Percentiles rank a stretch among this genome's conserved stretches.
Evolutionary conservation across 2,797 vertebrate genomes (phyloP).

Genomic region (Danio choprae): DNA sequence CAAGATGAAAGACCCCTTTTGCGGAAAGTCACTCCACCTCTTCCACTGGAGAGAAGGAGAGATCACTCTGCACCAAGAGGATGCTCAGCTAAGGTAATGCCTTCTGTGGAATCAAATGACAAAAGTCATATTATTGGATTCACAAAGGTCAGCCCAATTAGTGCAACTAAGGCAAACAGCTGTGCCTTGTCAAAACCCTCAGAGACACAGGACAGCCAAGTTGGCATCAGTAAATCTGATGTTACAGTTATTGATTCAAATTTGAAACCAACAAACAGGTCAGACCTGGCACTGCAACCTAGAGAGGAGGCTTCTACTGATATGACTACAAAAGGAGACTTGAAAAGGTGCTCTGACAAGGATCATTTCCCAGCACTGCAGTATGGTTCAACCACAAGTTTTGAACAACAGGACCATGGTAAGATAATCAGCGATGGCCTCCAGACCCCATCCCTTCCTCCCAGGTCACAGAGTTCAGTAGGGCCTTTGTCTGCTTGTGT

Average conservation of each 20-base stretch:
- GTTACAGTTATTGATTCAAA: slow-evolving; percentile 40
- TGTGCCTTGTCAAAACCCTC: slow-evolving; percentile 43
- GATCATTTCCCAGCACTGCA: slow-evolving; percentile 26
- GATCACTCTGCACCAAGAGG: slow-evolving; percentile 51
- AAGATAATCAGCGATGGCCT: slow-evolving; percentile 39
- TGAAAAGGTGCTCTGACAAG: slow-evolving; percentile 43
- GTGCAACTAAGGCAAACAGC: slow-evolving; percentile 48
- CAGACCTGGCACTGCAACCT: slow-evolving; percentile 34
- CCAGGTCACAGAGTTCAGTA: slow-evolving; percentile 48
- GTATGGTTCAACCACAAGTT: slow-evolving; percentile 31
- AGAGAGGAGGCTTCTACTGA: background rate
- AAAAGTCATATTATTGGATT: slow-evolving; percentile 53
- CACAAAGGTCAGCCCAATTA: slow-evolving; percentile 58
- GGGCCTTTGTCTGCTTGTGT: slow-evolving; percentile 52
- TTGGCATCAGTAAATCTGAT: slow-evolving; percentile 46
- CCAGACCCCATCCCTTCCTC: slow-evolving; percentile 39
- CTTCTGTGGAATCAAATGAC: slow-evolving; percentile 62
- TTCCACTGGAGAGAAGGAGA: slow-evolving; percentile 38
- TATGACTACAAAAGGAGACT: slow-evolving; percentile 21
- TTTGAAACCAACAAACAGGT: slow-evolving; percentile 36
- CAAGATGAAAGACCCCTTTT: slow-evolving; percentile 46
- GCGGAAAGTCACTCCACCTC: slow-evolving; percentile 46
- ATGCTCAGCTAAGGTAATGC: slow-evolving; percentile 45
- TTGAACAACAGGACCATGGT: slow-evolving; percentile 16
- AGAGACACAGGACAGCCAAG: slow-evolving; percentile 57